Percentiles rank a stretch among this genome's conserved stretches.
Evolutionary conservation across 2,113 vertebrate genomes (phyloP).

Genomic region (Synchiropus splendidus): DNA sequence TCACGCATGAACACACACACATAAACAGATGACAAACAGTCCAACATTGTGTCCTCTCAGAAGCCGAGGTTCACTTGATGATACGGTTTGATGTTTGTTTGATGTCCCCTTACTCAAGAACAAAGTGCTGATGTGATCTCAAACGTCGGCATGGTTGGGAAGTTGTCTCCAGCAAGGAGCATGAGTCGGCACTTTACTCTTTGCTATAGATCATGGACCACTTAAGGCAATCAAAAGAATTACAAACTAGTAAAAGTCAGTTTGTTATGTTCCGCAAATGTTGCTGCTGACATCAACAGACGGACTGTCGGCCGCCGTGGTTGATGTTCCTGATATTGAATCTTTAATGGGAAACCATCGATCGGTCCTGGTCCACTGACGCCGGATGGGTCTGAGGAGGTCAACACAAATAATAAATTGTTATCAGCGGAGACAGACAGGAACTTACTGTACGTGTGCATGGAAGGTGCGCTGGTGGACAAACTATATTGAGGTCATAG

Average conservation of each 20-base stretch:
- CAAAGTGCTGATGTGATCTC: too few relatives aligned
- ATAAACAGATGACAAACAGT: background rate
- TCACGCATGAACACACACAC: conserved; percentile 9
- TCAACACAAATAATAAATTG: conserved; percentile 28
- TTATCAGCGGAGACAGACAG: conserved; percentile 5
- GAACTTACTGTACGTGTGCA: background rate
- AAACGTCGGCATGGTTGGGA: too few relatives aligned
- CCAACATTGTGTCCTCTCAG: too few relatives aligned
- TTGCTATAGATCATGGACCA: too few relatives aligned
- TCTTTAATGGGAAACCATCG: conserved; percentile 34
- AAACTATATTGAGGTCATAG: conserved; percentile 40
- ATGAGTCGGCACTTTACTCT: too few relatives aligned
- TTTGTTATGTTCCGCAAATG: conserved; percentile 1
- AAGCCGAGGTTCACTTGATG: too few relatives aligned
- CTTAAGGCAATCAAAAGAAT: too few relatives aligned
- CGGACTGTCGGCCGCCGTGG: background rate
- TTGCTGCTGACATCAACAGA: conserved; percentile 5
- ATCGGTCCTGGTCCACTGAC: conserved; percentile 25
- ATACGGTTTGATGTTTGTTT: too few relatives aligned
- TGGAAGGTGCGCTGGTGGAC: conserved; percentile 14
- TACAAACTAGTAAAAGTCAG: too few relatives aligned
- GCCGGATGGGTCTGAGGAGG: conserved; percentile 16
- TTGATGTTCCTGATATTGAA: conserved; percentile 17
- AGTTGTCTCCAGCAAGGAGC: too few relatives aligned
- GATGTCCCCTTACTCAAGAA: too few relatives aligned